A percentile compares a stretch with the other conserved stretches of the same genome.
Conservation (phyloP, 2,888 invertebrate genomes). For the Drosophila macrospina region DNA sequence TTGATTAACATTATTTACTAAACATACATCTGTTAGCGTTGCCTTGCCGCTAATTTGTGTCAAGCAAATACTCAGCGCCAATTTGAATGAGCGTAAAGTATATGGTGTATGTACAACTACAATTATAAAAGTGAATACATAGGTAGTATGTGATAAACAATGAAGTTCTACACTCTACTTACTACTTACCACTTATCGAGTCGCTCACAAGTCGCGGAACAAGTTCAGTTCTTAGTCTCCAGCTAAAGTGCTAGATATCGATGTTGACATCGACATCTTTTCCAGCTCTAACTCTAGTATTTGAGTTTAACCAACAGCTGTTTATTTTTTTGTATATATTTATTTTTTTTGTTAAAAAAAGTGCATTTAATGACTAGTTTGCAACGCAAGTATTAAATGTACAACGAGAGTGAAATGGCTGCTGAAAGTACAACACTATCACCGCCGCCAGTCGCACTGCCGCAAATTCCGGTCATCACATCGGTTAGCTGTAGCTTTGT, state of each 20-base stretch:
- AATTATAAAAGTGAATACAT: too few relatives aligned
- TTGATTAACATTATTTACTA: not conserved
- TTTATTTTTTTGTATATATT: slow-evolving; percentile 43
- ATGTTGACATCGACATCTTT: not conserved
- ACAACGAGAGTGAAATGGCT: slow-evolving; percentile 45
- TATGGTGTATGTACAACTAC: too few relatives aligned
- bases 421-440: slow-evolving; percentile 24
- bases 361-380: slow-evolving; percentile 28
- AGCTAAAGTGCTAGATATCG: too few relatives aligned
- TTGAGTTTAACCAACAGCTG: slow-evolving; percentile 48
- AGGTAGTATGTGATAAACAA: too few relatives aligned
- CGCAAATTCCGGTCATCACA: slow-evolving; percentile 86
- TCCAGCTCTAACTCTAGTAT: slow-evolving; percentile 1
- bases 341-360: slow-evolving; percentile 1
- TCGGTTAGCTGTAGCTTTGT: slow-evolving; percentile 91
- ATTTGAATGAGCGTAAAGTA: too few relatives aligned
- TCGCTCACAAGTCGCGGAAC: too few relatives aligned
- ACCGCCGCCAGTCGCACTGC: slow-evolving; percentile 43
- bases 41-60: too few relatives aligned
- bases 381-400: slow-evolving; percentile 24
- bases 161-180: too few relatives aligned
- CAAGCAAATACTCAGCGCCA: too few relatives aligned
- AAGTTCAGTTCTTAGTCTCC: not conserved
- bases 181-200: too few relatives aligned
- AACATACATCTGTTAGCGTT: too few relatives aligned